These are phyloP conservation scores for Antheraea yamamai DNA, from an alignment of 2,888 invertebrate genomes.

Conservation along the genomic window DNA sequence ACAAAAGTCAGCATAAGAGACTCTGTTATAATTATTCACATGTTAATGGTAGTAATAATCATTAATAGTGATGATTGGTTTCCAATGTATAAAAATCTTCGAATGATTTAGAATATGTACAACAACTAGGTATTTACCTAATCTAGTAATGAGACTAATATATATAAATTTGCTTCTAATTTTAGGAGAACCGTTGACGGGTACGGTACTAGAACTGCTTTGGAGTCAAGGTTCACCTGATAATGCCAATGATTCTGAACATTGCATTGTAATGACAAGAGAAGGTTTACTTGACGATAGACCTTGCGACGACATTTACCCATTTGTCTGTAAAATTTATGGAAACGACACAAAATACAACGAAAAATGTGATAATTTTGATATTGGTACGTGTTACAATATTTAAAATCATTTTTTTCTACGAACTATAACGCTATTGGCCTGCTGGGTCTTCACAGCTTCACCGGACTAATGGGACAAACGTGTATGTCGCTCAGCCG, in stretches of 20 bases:
- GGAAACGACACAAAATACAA: slow-evolving; percentile 45
- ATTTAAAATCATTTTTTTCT: too few species aligned
- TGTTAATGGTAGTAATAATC: too few species aligned
- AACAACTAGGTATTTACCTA: not conserved
- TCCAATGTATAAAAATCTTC: too few species aligned
- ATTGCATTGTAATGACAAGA: slow-evolving; percentile 57
- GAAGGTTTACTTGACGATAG: slow-evolving; percentile 54
- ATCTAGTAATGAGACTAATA: not conserved
- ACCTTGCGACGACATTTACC: slow-evolving; percentile 47
- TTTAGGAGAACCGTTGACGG: slow-evolving; percentile 47
- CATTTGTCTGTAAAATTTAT: slow-evolving; percentile 55
- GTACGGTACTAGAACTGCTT: slow-evolving; percentile 49
- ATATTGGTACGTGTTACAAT: slow-evolving; percentile 38
- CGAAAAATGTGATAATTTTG: slow-evolving; percentile 48
- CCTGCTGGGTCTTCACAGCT: too few species aligned
- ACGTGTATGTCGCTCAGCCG: too few species aligned
- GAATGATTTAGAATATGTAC: not conserved
- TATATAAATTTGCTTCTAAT: slow-evolving; percentile 13
- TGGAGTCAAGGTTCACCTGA: slow-evolving; percentile 55
- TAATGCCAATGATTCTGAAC: slow-evolving; percentile 43
- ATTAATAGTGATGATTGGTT: too few species aligned
- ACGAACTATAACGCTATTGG: too few species aligned
- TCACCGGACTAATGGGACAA: too few species aligned
- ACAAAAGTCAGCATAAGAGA: too few species aligned
- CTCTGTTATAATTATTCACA: too few species aligned